These are phyloP conservation scores for Herpetotheres cachinnans DNA, from an alignment of 2,113 vertebrate species.

Conservation along the genomic window DNA sequence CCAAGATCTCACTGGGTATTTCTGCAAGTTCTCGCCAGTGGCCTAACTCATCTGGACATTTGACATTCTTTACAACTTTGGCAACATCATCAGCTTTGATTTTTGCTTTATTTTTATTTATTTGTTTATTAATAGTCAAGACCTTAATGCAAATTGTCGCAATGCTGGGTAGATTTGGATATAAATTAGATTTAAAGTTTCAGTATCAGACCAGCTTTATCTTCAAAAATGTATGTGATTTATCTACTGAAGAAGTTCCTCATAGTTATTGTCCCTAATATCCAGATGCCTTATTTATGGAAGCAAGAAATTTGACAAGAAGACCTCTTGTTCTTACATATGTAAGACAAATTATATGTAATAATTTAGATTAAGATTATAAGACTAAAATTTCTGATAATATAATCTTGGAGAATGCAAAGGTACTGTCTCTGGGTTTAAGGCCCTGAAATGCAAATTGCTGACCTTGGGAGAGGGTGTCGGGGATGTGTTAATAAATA, in stretches of 20 bases:
- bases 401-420: neutral
- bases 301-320: neutral
- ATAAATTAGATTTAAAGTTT: neutral
- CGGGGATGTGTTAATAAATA: neutral
- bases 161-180: neutral
- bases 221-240: neutral
- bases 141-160: neutral
- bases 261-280: neutral
- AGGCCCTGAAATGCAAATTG: neutral
- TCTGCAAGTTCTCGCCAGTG: neutral
- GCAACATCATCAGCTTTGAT: neutral
- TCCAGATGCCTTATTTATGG: neutral
- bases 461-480: neutral
- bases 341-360: neutral
- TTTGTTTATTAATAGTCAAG: neutral
- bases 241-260: neutral
- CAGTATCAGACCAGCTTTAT: neutral
- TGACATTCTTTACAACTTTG: neutral
- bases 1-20: neutral
- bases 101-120: neutral
- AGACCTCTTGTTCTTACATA: neutral
- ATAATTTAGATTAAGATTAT: neutral
- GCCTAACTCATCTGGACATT: neutral
- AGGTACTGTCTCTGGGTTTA: neutral
- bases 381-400: neutral